Evolutionary conservation across 2,113 vertebrate genomes (phyloP).

Genomic region (pig (Sus scrofa)): T2T-Sscrofa CM000816.6:64718501-64719000

Average conservation of each 20-base stretch:
- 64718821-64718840: conserved; percentile 44
- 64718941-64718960: neutral
- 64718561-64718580: conserved; percentile 25
- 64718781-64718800: conserved; percentile 29
- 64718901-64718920: neutral
- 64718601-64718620: neutral
- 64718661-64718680: conserved; percentile 32
- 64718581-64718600: neutral
- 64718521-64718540: conserved; percentile 38
- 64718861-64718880: conserved; percentile 10
- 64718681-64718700: conserved; percentile 37
- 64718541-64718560: neutral
- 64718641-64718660: neutral
- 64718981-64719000: neutral
- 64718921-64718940: neutral
- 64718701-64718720: conserved; percentile 25
- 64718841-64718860: neutral
- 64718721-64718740: conserved; percentile 51
- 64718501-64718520: conserved; percentile 5
- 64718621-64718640: neutral
- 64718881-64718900: neutral
- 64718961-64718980: neutral
- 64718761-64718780: conserved; percentile 56
- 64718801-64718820: conserved; percentile 38
- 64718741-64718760: conserved; percentile 21